Evolutionary conservation across 2,888 invertebrate species (phyloP), one percentile per base, ranked within the genome.

Genomic region (Drosophila neoperkinsi): DNA sequence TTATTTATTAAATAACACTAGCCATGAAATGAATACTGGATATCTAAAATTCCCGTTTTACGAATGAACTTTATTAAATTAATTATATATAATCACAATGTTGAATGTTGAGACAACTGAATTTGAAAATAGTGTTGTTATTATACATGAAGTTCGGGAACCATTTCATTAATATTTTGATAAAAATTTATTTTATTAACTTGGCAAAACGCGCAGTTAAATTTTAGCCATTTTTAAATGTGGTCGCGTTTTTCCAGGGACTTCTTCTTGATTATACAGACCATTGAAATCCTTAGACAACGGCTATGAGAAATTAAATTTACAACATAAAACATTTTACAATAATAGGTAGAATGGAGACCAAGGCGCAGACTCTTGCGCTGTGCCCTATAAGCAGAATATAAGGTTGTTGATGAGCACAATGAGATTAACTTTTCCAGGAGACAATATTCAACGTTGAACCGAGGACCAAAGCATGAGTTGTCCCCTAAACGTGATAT

Each of bases 331-430:
- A 30, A 51, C 36, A 6, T 31, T 56, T 36, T 65, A 77, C 18
- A 57, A 74, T 18, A 34, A 64, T 10, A 38, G 60, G 1, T 11
- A 57, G 2, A 28, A n/a, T 18, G 5, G 6, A 16, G 10, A 25
- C 3, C 5, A 55, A 10, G 7, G 16, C 1, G 36, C 18, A 6
- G 31, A 25, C 1, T 4, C n/a, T 3, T 49, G 2, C 3, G 33
- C 0, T n/a, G 28, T 31, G 31, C 9, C 34, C 11, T 41, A 59
- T 3, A 43, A 28, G 9, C n/a, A 25, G 0, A n/a, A 38, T 3
- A 64, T 51, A 18, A 25, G 64, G 13, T 46, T 74, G 64, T 46
- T 88, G 0, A 51, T 84, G 62, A 52, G 60, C 28, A 46, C 4
- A 21, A 7, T 16, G 38, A 43, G 18, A 25, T 10, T 9, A 7